These are phyloP conservation scores for Mus caroli DNA, from an alignment of 2,797 vertebrate genomes.

Conservation along the genomic window DNA sequence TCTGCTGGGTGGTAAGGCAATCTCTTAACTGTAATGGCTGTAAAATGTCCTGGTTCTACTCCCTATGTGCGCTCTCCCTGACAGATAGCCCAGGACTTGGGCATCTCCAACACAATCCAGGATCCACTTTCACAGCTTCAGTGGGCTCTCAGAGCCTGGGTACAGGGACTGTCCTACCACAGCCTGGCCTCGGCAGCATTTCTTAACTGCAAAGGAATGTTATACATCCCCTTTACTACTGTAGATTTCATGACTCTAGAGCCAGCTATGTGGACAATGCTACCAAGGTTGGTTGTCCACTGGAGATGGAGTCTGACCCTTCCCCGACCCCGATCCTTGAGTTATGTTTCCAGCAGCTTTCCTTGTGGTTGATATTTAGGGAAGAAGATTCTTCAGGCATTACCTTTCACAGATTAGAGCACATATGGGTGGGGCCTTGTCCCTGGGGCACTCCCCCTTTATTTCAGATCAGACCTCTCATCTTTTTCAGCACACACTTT, in stretches of 20 bases:
- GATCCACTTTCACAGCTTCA: no score
- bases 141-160: not conserved
- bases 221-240: not conserved
- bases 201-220: not conserved
- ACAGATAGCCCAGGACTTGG: not conserved
- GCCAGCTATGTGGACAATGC: not conserved
- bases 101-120: not conserved
- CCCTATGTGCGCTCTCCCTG: not conserved
- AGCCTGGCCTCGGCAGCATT: not conserved
- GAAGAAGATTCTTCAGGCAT: not conserved
- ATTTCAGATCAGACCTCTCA: not conserved
- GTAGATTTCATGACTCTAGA: not conserved
- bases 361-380: not conserved
- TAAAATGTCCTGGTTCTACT: not conserved
- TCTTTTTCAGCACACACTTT: not conserved
- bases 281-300: not conserved
- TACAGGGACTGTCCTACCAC: not conserved
- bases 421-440: not conserved
- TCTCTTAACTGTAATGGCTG: not conserved
- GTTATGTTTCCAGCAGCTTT: not conserved
- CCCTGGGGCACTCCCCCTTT: no score
- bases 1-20: not conserved
- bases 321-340: not conserved
- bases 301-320: no score
- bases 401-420: not conserved